These are phyloP conservation scores for Meghimatium bilineatum DNA, from an alignment of 2,888 invertebrate genomes.

Conservation along the genomic window DNA sequence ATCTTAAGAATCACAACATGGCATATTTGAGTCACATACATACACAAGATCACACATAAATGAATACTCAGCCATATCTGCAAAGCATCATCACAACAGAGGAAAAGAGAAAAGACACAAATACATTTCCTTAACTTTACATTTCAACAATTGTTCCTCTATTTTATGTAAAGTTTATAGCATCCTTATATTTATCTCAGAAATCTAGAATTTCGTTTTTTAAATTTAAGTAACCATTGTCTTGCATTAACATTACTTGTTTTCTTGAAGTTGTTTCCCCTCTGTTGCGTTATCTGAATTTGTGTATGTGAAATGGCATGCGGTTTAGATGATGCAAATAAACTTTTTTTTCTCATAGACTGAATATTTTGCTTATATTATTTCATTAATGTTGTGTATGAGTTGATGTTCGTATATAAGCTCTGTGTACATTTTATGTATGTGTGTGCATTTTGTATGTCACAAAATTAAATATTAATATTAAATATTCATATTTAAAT, in stretches of 20 bases:
- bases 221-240: conserved; percentile 1
- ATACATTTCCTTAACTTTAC: not conserved
- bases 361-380: conserved; percentile 25
- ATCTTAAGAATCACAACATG: too few species aligned
- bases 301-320: conserved; percentile 46
- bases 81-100: too few species aligned
- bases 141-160: not conserved
- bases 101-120: too few species aligned
- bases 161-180: not conserved
- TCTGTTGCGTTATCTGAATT: conserved; percentile 30
- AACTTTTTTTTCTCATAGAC: conserved; percentile 43
- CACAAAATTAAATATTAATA: not conserved
- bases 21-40: not conserved
- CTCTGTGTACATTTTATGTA: not conserved
- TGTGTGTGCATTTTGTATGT: not conserved
- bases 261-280: not conserved
- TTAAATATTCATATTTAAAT: not conserved
- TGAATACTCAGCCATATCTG: not conserved
- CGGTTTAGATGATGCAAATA: conserved; percentile 46
- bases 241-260: not conserved
- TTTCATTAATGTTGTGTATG: conserved; percentile 6
- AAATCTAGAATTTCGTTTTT: not conserved
- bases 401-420: not conserved
- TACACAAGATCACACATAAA: not conserved
- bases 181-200: not conserved